Evolutionary conservation across 2,113 vertebrate genomes (phyloP).

Genomic region (Alethe diademata): DNA sequence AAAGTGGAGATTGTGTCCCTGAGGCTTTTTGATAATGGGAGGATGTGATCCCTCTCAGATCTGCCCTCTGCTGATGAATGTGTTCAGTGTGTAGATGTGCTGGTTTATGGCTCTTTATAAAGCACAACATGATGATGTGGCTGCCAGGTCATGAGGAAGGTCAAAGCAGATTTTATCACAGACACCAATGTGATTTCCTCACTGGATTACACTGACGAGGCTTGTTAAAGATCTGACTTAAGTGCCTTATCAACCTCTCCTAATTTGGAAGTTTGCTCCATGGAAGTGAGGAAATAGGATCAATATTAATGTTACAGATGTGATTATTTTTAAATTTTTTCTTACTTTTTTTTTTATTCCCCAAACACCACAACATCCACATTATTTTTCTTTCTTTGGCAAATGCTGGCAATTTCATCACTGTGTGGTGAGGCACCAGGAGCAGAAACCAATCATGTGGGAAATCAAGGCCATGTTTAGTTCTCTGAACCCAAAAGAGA

Average conservation of each 20-base stretch:
- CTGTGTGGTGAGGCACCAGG: not conserved
- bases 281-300: not conserved
- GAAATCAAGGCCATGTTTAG: not conserved
- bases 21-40: not conserved
- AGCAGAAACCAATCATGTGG: not conserved
- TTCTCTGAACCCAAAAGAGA: not conserved
- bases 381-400: not conserved
- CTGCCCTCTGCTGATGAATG: not conserved
- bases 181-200: not conserved
- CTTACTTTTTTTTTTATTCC: not conserved
- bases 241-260: not conserved
- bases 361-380: accelerated
- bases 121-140: not conserved
- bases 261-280: not conserved
- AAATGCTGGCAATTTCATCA: not conserved
- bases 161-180: not conserved
- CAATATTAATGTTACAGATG: not conserved
- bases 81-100: not conserved
- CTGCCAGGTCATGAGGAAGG: not conserved
- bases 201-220: not conserved
- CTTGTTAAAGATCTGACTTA: not conserved
- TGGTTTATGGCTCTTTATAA: not conserved
- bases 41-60: not conserved
- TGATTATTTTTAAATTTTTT: not conserved
- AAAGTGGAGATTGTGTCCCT: not conserved